These are phyloP conservation scores for Lucilia sericata DNA, from an alignment of 1,140 invertebrate species.

Conservation along the genomic window DNA sequence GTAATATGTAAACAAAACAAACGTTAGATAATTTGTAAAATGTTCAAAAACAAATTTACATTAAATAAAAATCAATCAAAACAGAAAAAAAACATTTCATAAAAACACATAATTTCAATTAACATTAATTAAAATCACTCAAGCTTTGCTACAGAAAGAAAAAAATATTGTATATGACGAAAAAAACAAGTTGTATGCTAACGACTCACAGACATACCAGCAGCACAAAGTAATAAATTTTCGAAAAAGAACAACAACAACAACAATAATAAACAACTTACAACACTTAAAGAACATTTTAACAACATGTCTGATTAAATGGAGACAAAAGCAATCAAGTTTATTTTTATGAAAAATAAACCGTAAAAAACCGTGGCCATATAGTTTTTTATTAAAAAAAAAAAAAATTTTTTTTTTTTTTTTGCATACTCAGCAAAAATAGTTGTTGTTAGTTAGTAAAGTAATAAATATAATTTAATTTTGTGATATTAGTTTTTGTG, in stretches of 20 bases:
- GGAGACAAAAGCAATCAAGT: constrained; percentile 19
- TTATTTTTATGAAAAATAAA: background rate
- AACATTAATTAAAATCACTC: background rate
- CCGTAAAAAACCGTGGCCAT: background rate
- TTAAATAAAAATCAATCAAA: no score
- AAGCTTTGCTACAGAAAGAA: background rate
- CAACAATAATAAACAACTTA: background rate
- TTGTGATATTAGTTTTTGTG: background rate
- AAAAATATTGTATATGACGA: background rate
- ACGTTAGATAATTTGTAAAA: no score
- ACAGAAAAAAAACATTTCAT: no score
- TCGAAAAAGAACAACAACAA: background rate
- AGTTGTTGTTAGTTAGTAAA: background rate
- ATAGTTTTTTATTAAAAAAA: background rate
- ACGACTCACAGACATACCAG: background rate
- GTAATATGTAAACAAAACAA: no score
- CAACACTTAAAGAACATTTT: constrained; percentile 1
- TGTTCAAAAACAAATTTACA: no score
- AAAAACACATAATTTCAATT: constrained; percentile 1
- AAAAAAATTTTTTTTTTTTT: background rate
- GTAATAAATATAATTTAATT: constrained; percentile 17
- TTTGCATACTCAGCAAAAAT: background rate
- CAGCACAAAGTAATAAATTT: constrained; percentile 16
- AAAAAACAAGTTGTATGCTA: background rate
- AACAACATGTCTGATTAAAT: constrained; percentile 25